Evolutionary conservation across 92 coral and sea anemone species (phyloP).

Genomic region (Palythoa grandis): DNA sequence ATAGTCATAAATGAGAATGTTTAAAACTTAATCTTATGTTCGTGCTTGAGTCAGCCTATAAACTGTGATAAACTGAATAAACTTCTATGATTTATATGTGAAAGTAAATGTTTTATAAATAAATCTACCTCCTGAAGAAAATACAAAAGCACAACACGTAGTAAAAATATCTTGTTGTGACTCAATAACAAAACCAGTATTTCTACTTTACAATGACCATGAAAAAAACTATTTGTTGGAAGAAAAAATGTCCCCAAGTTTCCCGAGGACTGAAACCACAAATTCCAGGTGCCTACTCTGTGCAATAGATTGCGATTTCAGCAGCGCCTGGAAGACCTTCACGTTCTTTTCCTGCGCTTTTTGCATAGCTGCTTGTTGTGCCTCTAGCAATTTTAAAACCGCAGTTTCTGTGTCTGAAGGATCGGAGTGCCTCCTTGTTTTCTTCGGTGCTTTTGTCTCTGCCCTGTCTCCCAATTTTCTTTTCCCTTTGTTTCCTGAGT

Average conservation of each 20-base stretch:
- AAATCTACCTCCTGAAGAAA: background rate
- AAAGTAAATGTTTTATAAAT: background rate
- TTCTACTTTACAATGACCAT: background rate
- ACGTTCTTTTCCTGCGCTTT: constrained; percentile 1
- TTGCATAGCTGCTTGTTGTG: constrained; percentile 52
- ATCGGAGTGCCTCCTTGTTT: background rate
- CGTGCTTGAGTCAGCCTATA: constrained; percentile 7
- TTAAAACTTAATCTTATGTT: background rate
- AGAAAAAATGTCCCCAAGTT: constrained; percentile 28
- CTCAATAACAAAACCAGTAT: constrained; percentile 5
- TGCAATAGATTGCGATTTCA: background rate
- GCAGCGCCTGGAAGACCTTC: constrained; percentile 39
- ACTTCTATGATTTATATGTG: constrained; percentile 1
- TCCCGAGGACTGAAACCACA: constrained; percentile 34
- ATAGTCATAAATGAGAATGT: background rate
- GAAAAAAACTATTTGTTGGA: constrained; percentile 30
- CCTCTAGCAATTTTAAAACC: background rate
- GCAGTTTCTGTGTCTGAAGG: background rate
- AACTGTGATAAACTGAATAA: constrained; percentile 7
- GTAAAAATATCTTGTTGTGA: constrained; percentile 1
- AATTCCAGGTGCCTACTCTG: constrained; percentile 53
- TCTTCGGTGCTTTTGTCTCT: background rate
- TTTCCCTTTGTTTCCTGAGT: background rate
- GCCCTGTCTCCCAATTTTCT: background rate
- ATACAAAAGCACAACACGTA: background rate